Evolutionary conservation across 2,888 invertebrate genomes (phyloP).

Genomic region (Melanargia galathea): DNA sequence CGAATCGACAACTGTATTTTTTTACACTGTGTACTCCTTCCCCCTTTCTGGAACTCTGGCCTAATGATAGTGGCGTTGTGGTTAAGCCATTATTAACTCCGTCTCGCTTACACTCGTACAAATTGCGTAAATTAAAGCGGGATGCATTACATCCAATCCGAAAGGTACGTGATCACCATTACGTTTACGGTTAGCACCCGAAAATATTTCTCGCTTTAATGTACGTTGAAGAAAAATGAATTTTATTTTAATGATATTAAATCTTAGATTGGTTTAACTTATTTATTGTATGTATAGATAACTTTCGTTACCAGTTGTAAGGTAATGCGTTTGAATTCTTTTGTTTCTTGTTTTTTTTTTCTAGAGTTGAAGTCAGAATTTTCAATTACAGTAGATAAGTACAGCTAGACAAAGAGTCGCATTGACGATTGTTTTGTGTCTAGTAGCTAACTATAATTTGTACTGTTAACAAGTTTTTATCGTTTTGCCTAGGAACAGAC

Average conservation of each 20-base stretch:
- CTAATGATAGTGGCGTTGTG: constrained; percentile 76
- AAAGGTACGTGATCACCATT: constrained; percentile 79
- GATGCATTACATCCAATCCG: constrained; percentile 63
- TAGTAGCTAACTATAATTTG: constrained; percentile 35
- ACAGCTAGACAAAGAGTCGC: constrained; percentile 41
- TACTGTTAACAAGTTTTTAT: constrained; percentile 25
- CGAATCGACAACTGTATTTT: constrained; percentile 43
- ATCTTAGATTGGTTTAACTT: constrained; percentile 25
- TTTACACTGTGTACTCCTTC: constrained; percentile 43
- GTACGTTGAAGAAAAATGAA: constrained; percentile 36
- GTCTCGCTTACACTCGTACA: constrained; percentile 65
- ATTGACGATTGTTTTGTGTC: constrained; percentile 34
- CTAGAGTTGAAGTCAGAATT: constrained; percentile 60
- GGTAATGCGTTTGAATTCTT: constrained; percentile 70
- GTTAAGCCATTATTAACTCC: constrained; percentile 74
- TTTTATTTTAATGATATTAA: constrained; percentile 33
- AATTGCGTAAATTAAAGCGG: constrained; percentile 64
- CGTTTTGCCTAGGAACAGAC: not conserved
- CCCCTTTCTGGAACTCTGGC: constrained; percentile 61
- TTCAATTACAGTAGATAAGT: no score
- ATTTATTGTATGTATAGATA: constrained; percentile 18
- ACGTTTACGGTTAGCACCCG: constrained; percentile 51
- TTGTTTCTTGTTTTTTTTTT: constrained; percentile 66
- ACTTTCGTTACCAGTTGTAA: constrained; percentile 33
- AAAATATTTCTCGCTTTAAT: constrained; percentile 35